phyloP scores from a whole-genome alignment of 2,888 invertebrate species.

The Aleiodes leptofemur region DNA sequence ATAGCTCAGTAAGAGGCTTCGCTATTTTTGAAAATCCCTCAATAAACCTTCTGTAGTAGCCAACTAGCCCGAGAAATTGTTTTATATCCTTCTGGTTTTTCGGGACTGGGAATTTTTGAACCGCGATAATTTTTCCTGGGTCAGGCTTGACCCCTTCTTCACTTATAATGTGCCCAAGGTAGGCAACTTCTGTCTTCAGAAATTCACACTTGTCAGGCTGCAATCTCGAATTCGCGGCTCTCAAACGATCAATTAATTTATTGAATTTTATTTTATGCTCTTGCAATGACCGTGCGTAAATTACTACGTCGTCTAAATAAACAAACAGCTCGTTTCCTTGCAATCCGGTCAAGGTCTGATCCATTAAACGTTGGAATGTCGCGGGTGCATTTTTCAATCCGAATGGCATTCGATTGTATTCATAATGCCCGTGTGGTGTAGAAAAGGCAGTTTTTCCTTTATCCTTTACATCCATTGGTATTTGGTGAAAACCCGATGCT shows the following conservation, averaged over 20 bases:
- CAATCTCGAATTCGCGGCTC: no score
- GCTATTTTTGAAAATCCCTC: no score
- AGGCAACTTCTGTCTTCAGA: no score
- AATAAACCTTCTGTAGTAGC: no score
- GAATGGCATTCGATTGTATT: constrained; percentile 58
- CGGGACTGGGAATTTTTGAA: no score
- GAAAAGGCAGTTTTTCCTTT: constrained; percentile 57
- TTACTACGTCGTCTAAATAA: constrained; percentile 19
- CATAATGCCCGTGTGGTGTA: constrained; percentile 55
- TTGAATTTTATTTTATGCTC: constrained; percentile 4
- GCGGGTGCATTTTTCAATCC: constrained; percentile 53
- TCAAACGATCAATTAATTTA: constrained; percentile 37
- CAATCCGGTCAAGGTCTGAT: constrained; percentile 56
- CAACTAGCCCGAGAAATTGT: no score
- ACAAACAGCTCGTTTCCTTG: constrained; percentile 31
- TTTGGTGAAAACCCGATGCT: constrained; percentile 60
- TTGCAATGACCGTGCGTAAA: neutral
- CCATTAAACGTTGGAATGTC: constrained; percentile 65
- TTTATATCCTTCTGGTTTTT: no score
- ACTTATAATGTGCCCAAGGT: no score
- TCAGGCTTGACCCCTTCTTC: no score
- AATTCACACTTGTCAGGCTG: no score
- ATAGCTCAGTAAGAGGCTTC: constrained; percentile 42
- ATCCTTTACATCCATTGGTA: constrained; percentile 52
- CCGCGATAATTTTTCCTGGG: no score